phyloP scores from a whole-genome alignment of 2,113 vertebrate species.

The Coracopsis vasa region DNA sequence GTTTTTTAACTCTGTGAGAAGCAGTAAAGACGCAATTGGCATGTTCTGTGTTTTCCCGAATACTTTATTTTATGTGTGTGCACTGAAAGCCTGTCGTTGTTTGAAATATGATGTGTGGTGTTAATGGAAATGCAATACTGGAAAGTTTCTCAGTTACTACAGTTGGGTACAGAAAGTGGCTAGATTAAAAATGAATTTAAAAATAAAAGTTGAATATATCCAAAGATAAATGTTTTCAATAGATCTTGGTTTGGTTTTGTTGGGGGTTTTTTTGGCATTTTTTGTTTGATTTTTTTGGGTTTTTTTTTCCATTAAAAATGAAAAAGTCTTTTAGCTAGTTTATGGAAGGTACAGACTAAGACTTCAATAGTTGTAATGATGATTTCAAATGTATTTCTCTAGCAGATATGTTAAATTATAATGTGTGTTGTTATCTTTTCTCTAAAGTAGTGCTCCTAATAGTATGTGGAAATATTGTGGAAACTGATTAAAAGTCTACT shows the following conservation, averaged over 20 bases:
- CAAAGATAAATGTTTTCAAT: not conserved
- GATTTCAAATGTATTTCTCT: not conserved
- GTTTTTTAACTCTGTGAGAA: not conserved
- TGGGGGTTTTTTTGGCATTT: no score
- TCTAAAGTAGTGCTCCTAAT: not conserved
- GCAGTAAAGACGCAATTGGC: not conserved
- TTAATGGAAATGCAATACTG: not conserved
- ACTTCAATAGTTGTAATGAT: not conserved
- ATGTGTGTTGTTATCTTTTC: not conserved
- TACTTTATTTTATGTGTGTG: not conserved
- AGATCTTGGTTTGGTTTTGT: not conserved
- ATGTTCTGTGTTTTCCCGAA: not conserved
- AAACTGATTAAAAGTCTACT: not conserved
- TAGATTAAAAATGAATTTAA: not conserved
- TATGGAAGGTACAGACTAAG: not conserved
- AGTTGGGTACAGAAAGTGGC: not conserved
- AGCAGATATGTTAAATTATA: not conserved
- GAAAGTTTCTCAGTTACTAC: not conserved
- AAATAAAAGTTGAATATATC: not conserved
- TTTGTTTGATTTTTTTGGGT: no score
- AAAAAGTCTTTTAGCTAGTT: not conserved
- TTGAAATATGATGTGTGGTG: not conserved
- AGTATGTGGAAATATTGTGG: not conserved
- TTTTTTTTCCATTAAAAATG: not conserved
- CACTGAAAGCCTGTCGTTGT: not conserved